phyloP scores from a whole-genome alignment of 1,140 invertebrate genomes.

The Drosophila carrolli region DNA sequence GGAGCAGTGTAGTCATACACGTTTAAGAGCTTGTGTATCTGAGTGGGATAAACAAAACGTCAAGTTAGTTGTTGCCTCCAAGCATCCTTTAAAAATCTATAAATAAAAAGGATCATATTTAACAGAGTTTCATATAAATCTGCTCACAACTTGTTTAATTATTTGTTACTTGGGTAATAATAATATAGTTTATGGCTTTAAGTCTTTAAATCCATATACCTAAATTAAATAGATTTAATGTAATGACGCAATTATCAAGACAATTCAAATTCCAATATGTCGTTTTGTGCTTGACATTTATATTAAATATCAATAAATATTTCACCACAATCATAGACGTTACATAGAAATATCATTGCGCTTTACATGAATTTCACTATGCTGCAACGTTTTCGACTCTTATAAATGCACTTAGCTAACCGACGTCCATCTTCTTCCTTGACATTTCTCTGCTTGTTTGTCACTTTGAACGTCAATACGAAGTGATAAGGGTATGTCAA shows the following conservation, averaged over 20 bases:
- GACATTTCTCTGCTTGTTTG: constrained; percentile 8
- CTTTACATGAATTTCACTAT: neutral
- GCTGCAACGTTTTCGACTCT: constrained; percentile 6
- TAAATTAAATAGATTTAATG: too few species aligned
- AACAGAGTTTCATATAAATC: neutral
- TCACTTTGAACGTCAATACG: constrained; percentile 29
- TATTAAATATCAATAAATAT: constrained; percentile 1
- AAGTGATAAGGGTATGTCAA: constrained; percentile 58
- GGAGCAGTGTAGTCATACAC: neutral
- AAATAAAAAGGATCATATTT: neutral
- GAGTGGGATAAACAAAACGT: constrained; percentile 1
- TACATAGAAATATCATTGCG: neutral
- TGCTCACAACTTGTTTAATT: neutral
- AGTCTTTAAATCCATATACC: too few species aligned
- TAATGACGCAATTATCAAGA: neutral
- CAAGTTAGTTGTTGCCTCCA: neutral
- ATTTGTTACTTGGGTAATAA: neutral
- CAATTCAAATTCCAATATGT: neutral
- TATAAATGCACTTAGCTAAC: neutral
- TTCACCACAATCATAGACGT: neutral
- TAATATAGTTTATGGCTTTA: too few species aligned
- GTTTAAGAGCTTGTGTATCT: neutral
- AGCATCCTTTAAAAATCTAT: neutral
- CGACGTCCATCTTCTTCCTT: constrained; percentile 8
- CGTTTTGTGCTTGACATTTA: neutral